These are phyloP conservation scores for Phoeniculus purpureus DNA, from an alignment of 2,797 vertebrate genomes.

Conservation along the genomic window DNA sequence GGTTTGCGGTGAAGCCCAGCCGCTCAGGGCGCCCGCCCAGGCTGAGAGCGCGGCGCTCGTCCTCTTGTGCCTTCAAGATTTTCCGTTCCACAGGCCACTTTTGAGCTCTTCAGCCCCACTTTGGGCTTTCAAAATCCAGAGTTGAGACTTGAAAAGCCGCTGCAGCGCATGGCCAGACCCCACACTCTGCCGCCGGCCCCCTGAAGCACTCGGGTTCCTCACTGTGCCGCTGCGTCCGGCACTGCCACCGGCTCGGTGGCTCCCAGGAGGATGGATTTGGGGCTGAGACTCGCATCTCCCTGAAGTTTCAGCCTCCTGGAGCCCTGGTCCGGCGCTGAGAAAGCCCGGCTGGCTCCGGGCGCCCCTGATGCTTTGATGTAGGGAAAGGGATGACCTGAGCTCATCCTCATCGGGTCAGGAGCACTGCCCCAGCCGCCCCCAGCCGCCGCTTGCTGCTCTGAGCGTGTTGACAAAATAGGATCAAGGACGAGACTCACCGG, in stretches of 20 bases:
- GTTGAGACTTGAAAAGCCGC: constrained; percentile 73
- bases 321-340: neutral
- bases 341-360: rapidly evolving
- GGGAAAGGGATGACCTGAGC: neutral
- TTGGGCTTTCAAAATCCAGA: neutral
- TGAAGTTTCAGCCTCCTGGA: constrained; percentile 15
- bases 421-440: neutral
- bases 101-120: rapidly evolving
- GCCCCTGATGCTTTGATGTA: neutral
- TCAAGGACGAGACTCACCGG: neutral
- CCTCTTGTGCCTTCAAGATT: neutral
- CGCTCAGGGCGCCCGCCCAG: rapidly evolving
- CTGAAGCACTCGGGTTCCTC: neutral
- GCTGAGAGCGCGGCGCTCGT: rapidly evolving
- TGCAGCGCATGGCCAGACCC: constrained; percentile 28
- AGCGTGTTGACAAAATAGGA: neutral
- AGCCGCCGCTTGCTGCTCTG: constrained; percentile 6
- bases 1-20: rapidly evolving
- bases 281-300: neutral
- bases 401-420: neutral
- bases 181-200: neutral
- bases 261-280: neutral
- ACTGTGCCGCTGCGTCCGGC: neutral
- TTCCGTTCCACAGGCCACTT: neutral
- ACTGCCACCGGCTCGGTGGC: neutral